Evolutionary conservation across 2,113 vertebrate genomes (phyloP).

Genomic region (Prunella fulvescens): DNA sequence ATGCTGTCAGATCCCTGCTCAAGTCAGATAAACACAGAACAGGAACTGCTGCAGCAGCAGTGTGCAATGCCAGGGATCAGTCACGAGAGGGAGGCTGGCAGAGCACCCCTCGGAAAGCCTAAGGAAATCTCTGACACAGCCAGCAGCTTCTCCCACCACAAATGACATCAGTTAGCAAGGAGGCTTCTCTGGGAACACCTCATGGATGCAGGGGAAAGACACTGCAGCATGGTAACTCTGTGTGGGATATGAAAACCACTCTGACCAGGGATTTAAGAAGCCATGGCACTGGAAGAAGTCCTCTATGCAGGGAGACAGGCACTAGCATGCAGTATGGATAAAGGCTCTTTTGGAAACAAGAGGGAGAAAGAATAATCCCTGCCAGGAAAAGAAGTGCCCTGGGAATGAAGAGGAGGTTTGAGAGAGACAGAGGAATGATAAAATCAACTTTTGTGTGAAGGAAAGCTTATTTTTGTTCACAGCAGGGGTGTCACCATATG

Average conservation of each 20-base stretch:
- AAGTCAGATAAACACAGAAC: not conserved
- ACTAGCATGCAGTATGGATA: not conserved
- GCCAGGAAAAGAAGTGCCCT: not conserved
- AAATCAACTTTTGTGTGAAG: slow-evolving; percentile 2
- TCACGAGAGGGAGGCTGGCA: slow-evolving; percentile 42
- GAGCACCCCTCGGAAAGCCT: not conserved
- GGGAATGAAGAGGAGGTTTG: not conserved
- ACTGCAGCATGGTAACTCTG: not conserved
- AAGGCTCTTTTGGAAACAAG: not conserved
- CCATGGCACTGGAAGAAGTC: not conserved
- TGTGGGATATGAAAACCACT: not conserved
- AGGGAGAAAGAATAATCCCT: not conserved
- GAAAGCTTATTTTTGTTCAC: slow-evolving; percentile 42
- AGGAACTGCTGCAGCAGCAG: not conserved
- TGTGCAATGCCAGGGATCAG: slow-evolving; percentile 9
- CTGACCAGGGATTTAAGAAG: not conserved
- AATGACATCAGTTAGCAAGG: not conserved
- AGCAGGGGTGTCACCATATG: slow-evolving; percentile 54
- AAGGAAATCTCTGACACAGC: not conserved
- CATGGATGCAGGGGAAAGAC: not conserved
- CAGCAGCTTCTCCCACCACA: not conserved
- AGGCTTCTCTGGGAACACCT: not conserved
- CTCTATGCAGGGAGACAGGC: not conserved
- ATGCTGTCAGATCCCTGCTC: not conserved
- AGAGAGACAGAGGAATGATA: not conserved